A percentile compares a stretch with the other conserved stretches of the same genome.
Conservation (phyloP, 2,113 vertebrate species). For the Lota lota region DNA sequence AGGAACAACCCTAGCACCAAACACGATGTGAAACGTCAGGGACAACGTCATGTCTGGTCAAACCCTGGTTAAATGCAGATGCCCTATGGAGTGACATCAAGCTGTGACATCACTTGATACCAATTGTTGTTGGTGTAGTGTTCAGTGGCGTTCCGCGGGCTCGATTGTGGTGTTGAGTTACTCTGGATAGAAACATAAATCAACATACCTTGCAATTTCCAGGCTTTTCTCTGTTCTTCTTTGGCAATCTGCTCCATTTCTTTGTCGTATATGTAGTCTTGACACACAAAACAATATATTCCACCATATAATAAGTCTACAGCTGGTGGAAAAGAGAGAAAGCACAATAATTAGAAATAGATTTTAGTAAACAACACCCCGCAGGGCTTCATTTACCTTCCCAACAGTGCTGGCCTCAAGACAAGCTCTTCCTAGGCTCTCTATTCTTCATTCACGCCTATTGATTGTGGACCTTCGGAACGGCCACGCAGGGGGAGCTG, state of each 20-base stretch:
- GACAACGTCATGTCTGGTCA: no score
- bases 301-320: slow-evolving; percentile 97
- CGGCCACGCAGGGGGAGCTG: slow-evolving; percentile 19
- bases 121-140: no score
- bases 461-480: slow-evolving; percentile 11
- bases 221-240: slow-evolving; percentile 98
- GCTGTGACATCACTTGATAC: no score
- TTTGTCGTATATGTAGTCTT: slow-evolving; percentile 99
- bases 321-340: slow-evolving; percentile 69
- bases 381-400: slow-evolving; percentile 17
- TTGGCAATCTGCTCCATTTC: slow-evolving; percentile 99
- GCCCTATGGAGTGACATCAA: no score
- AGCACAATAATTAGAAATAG: slow-evolving; percentile 37
- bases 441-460: slow-evolving; percentile 2
- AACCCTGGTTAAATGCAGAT: no score
- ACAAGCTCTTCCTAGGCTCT: slow-evolving; percentile 11
- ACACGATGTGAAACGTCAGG: no score
- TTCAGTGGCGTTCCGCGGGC: no score
- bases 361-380: slow-evolving; percentile 20
- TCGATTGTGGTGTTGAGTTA: no score
- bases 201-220: slow-evolving; percentile 94
- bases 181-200: no score
- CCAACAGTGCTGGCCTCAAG: slow-evolving; percentile 15
- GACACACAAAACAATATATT: slow-evolving; percentile 99
- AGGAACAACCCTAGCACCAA: no score